phyloP scores from a whole-genome alignment of 1,140 invertebrate species.

The Arion vulgaris region DNA sequence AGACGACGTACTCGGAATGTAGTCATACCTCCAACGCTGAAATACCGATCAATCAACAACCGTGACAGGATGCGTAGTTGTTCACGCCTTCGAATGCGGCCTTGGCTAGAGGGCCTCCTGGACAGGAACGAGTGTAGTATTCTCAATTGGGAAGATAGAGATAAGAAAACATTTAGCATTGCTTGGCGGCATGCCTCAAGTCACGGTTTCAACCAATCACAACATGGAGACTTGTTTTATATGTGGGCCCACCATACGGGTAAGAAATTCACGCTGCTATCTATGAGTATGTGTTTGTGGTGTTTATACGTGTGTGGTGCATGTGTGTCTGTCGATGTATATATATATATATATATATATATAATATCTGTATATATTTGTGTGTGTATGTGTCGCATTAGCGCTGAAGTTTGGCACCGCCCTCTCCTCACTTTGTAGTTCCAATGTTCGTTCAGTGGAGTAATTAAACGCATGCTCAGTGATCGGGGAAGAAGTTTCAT shows the following conservation, averaged over 20 bases:
- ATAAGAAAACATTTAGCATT: background rate
- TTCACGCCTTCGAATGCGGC: slow-evolving; percentile 16
- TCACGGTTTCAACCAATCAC: background rate
- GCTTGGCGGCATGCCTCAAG: slow-evolving; percentile 24
- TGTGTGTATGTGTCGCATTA: no score
- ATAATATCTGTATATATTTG: no score
- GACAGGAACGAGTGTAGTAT: background rate
- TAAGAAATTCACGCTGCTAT: no score
- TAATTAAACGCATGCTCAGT: no score
- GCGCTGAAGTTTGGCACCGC: no score
- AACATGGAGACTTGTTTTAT: slow-evolving; percentile 10
- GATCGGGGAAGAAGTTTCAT: no score
- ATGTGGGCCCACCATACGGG: slow-evolving; percentile 6
- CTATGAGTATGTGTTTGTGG: no score
- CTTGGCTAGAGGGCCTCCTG: slow-evolving; percentile 15
- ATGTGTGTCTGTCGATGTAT: no score
- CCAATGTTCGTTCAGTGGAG: no score
- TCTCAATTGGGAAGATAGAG: background rate
- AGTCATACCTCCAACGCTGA: slow-evolving; percentile 15
- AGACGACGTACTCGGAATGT: background rate
- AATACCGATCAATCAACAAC: background rate
- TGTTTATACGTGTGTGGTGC: no score
- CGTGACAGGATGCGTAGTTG: background rate
- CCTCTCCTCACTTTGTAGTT: no score
- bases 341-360: no score